Conservation (phyloP, 2,888 invertebrate species). For the Tethea ocularis region DNA sequence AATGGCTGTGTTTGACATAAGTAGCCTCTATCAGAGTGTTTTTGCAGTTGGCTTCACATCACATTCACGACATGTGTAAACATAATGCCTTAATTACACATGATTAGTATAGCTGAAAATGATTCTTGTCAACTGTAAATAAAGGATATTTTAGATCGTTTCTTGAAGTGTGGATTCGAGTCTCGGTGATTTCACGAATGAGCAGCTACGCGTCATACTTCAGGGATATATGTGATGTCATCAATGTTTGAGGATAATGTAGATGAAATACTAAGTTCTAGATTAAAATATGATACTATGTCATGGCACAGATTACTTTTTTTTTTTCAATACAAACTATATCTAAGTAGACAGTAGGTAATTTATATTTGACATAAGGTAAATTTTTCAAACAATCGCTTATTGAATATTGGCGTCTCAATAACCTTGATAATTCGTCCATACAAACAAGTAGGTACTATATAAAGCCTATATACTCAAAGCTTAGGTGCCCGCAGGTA, state of each 20-base stretch:
- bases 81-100: neutral
- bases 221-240: constrained; percentile 15
- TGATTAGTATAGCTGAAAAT: neutral
- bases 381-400: no score
- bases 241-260: neutral
- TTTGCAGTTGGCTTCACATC: constrained; percentile 47
- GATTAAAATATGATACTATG: neutral
- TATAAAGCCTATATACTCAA: no score
- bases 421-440: no score
- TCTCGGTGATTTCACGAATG: constrained; percentile 54
- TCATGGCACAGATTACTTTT: no score
- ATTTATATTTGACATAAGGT: no score
- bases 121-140: neutral
- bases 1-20: constrained; percentile 14
- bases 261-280: neutral
- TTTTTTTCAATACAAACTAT: no score
- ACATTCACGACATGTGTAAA: constrained; percentile 15
- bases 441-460: no score
- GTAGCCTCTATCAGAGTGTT: constrained; percentile 41
- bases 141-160: neutral
- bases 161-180: neutral
- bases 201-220: constrained; percentile 36
- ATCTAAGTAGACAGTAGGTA: no score
- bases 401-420: no score
- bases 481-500: no score